These are phyloP conservation scores for Florisuga fusca DNA, from an alignment of 2,797 vertebrate genomes.

Conservation along the genomic window DNA sequence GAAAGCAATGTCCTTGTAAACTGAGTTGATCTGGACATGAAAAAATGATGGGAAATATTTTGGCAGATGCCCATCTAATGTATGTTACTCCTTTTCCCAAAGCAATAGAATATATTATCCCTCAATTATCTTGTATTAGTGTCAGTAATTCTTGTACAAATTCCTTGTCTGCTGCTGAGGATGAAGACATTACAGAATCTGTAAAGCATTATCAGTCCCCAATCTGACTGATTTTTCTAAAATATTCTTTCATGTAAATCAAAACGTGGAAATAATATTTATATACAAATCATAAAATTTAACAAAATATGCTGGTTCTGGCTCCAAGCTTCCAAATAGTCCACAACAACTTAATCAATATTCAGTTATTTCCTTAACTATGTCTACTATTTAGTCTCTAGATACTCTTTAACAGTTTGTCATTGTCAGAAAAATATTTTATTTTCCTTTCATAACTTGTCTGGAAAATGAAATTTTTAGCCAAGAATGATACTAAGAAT, in stretches of 20 bases:
- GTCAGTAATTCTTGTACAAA: conserved; percentile 26
- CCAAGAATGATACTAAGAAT: background rate
- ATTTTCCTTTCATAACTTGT: conserved; percentile 34
- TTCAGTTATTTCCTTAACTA: conserved; percentile 24
- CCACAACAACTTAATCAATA: background rate
- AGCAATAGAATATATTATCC: conserved; percentile 20
- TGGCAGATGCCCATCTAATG: background rate
- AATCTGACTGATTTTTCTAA: background rate
- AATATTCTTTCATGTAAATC: background rate
- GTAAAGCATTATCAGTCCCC: background rate
- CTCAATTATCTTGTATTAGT: background rate
- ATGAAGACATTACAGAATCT: background rate
- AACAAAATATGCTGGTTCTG: background rate
- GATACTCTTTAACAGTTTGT: conserved; percentile 28
- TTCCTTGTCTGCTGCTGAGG: background rate
- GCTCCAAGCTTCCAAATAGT: background rate
- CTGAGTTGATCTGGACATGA: background rate
- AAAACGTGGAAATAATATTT: conserved; percentile 3
- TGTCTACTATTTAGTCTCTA: background rate
- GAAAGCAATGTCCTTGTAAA: background rate
- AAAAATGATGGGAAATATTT: background rate
- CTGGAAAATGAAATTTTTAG: conserved; percentile 3
- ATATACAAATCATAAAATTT: background rate
- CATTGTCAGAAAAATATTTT: conserved; percentile 31
- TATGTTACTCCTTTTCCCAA: background rate